A percentile compares a stretch with the other conserved stretches of the same genome.
Evolutionary conservation across 2,113 vertebrate species (phyloP).

Genomic region (Corythornis madagascariensis): DNA sequence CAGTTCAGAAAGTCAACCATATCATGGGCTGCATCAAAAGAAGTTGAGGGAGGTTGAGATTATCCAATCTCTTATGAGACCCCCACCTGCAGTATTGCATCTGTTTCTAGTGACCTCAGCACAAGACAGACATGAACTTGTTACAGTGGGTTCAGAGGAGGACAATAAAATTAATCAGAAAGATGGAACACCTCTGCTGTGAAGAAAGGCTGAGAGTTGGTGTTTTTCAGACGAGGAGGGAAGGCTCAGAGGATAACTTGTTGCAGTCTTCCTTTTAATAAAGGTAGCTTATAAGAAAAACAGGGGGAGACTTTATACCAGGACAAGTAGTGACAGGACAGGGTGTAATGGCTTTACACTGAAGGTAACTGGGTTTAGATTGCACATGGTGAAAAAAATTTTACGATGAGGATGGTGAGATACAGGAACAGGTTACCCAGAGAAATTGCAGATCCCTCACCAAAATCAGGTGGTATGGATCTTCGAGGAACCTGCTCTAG

Average conservation of each 20-base stretch:
- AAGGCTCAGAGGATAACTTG: background rate
- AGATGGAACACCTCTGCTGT: background rate
- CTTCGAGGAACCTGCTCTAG: background rate
- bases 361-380: background rate
- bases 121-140: background rate
- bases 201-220: background rate
- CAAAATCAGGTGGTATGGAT: background rate
- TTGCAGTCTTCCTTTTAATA: background rate
- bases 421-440: background rate
- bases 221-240: background rate
- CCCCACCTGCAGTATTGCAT: background rate
- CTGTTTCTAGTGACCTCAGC: fast-evolving
- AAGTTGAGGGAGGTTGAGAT: background rate
- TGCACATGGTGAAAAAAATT: background rate
- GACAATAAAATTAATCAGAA: fast-evolving
- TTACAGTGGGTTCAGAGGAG: background rate
- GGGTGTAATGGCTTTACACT: background rate
- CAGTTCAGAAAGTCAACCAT: background rate
- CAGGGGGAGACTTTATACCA: background rate
- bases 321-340: background rate
- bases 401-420: background rate
- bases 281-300: background rate
- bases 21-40: background rate
- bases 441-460: background rate
- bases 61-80: background rate